Percentiles rank a stretch among this genome's conserved stretches.
Conservation (phyloP, 1,140 invertebrate genomes). For the Psix sp. region DNA sequence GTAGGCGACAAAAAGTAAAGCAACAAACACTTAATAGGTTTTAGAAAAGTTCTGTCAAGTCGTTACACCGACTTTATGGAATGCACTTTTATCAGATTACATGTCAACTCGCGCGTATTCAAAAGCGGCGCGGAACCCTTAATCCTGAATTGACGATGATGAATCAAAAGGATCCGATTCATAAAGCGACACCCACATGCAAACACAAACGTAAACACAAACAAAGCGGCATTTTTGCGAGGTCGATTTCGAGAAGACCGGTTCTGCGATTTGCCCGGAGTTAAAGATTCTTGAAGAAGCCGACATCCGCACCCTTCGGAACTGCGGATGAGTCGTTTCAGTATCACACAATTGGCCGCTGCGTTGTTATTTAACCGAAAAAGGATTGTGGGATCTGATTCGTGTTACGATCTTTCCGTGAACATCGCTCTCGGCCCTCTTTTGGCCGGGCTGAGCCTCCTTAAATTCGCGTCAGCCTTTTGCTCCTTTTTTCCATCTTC, state of each 20-base stretch:
- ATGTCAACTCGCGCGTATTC: constrained; percentile 18
- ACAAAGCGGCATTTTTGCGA: constrained; percentile 6
- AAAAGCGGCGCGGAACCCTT: constrained; percentile 8
- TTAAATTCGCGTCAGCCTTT: constrained; percentile 33
- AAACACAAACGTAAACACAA: constrained; percentile 7
- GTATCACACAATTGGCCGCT: constrained; percentile 47
- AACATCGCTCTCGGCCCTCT: constrained; percentile 31
- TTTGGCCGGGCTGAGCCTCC: constrained; percentile 3
- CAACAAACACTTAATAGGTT: constrained; percentile 16
- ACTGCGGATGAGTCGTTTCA: constrained; percentile 55
- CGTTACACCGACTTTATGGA: constrained; percentile 17
- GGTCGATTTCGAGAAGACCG: constrained; percentile 38
- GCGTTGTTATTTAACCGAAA: constrained; percentile 51
- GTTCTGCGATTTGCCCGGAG: constrained; percentile 35
- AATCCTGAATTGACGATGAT: constrained; percentile 43
- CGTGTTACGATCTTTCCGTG: constrained; percentile 58
- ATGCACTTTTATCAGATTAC: constrained; percentile 41
- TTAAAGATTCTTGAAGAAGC: constrained; percentile 36
- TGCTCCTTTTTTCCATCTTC: constrained; percentile 32
- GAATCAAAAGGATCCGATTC: constrained; percentile 47
- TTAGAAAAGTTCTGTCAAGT: constrained; percentile 15
- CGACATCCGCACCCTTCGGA: constrained; percentile 43
- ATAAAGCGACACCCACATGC: constrained; percentile 11
- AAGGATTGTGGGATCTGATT: constrained; percentile 57
- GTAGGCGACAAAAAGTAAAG: constrained; percentile 6